Base-by-base conservation (phyloP, 2,888 invertebrate genomes). In the Metacarcinus magister region DNA sequence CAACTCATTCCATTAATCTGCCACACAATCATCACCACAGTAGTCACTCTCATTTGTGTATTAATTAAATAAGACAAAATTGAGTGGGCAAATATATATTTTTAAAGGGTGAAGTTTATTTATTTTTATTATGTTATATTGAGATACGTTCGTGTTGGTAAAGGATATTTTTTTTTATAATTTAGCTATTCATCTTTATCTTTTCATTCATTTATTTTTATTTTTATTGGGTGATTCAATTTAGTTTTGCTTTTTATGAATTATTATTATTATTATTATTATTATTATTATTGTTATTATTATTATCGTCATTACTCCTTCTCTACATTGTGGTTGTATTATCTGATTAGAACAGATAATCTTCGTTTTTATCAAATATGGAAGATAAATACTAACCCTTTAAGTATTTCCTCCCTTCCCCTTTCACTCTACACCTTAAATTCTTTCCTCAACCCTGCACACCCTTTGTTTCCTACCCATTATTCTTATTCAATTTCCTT, bases 1-100 rank as follows among this genome's bases (percentile, higher is more conserved):
- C 13, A 67, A 67, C 67, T 67, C 67, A 67, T 67, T 67, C n/a
- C 67, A 67, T 67, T 67, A 67, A 67, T 67, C 67, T 67, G 67
- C 23, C 67, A 67, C 67, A 67, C 67, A 16, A n/a, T 67, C 67
- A 67, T 67, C 67, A 67, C 67, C 67, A 4, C n/a, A 67, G 23
- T 7, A 16, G 54, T 54, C 10, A 54, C 67, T 16, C n/a, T n/a
- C n/a, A 23, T 23, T 23, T 10, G 10, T 4, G 67, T 16, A n/a
- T 67, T 67, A 67, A n/a, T 19, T 23, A 23, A 5, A 67, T 23
- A 67, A 67, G n/a, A 23, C 5, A 2, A 16, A 16, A 67, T 16
- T 23, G 5, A 60, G 5, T 67, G 67, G 23, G 19, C 23, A n/a
- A 23, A 67, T 67, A 67, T n/a, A n/a, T n/a, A n/a, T n/a, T n/a